A percentile compares a stretch with the other conserved stretches of the same genome.
phyloP scores from a whole-genome alignment of 2,888 invertebrate species.

The Panzeria rudis region DNA sequence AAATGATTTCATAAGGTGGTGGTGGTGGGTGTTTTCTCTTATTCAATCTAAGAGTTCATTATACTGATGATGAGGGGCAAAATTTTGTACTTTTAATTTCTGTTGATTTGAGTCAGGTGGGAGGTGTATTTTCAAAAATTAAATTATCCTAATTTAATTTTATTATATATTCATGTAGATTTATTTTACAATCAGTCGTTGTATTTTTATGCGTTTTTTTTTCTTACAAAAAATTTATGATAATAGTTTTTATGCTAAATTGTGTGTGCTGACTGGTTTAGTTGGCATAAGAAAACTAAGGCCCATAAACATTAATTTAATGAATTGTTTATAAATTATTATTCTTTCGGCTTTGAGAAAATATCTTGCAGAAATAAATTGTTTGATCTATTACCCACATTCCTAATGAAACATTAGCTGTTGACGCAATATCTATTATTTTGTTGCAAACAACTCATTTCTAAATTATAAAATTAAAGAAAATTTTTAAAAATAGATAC shows the following conservation, averaged over 20 bases:
- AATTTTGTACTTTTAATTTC: slow-evolving; percentile 5
- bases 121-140: slow-evolving; percentile 18
- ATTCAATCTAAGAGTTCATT: slow-evolving; percentile 5
- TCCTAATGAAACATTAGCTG: slow-evolving; percentile 7
- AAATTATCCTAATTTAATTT: slow-evolving; percentile 49
- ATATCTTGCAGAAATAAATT: slow-evolving; percentile 14
- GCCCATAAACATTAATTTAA: slow-evolving; percentile 46
- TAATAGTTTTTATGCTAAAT: slow-evolving; percentile 56
- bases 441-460: slow-evolving; percentile 13
- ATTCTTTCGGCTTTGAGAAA: background rate
- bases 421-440: slow-evolving; percentile 26
- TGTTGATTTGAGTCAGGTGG: background rate
- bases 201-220: background rate
- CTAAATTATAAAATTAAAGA: background rate
- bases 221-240: background rate
- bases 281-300: slow-evolving; percentile 44
- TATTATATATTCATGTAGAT: slow-evolving; percentile 34
- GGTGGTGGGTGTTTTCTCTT: slow-evolving; percentile 17
- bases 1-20: slow-evolving; percentile 25
- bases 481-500: background rate
- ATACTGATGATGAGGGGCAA: background rate
- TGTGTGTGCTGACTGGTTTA: slow-evolving; percentile 39
- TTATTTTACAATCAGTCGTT: slow-evolving; percentile 27
- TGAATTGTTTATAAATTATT: slow-evolving; percentile 61
- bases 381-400: slow-evolving; percentile 22